Conservation (phyloP, 2,797 vertebrate species). For the Centropyge bicolor region DNA sequence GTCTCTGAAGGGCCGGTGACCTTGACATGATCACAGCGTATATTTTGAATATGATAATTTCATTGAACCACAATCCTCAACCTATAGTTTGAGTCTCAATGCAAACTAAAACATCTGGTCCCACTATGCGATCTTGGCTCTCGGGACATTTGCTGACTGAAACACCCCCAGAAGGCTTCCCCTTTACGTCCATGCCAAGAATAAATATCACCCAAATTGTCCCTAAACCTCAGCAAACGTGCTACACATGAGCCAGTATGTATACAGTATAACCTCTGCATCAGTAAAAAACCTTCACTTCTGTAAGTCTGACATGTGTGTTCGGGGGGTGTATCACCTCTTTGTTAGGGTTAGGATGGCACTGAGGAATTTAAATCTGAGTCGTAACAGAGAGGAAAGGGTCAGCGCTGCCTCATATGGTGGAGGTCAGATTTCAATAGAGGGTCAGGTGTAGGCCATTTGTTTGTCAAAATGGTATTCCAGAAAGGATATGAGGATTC, state of each 20-base stretch:
- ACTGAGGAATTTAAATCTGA: constrained; percentile 51
- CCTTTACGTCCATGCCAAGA: constrained; percentile 69
- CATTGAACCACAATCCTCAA: constrained; percentile 60
- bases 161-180: constrained; percentile 63
- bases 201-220: constrained; percentile 71
- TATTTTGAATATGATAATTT: constrained; percentile 81
- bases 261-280: constrained; percentile 12
- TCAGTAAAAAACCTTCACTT: constrained; percentile 21
- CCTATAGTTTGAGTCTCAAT: constrained; percentile 52
- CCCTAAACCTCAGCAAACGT: constrained; percentile 44
- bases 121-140: constrained; percentile 70
- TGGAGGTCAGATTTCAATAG: constrained; percentile 62
- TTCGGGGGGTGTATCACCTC: constrained; percentile 33
- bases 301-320: constrained; percentile 27
- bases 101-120: constrained; percentile 79
- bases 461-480: constrained; percentile 28
- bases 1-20: constrained; percentile 58
- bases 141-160: constrained; percentile 65
- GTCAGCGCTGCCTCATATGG: constrained; percentile 42
- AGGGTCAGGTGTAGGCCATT: constrained; percentile 28
- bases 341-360: constrained; percentile 35
- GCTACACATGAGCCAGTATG: constrained; percentile 25
- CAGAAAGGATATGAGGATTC: constrained; percentile 3
- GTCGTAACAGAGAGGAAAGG: constrained; percentile 25
- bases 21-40: constrained; percentile 68